Evolutionary conservation across 2,888 invertebrate species (phyloP).

Genomic region (Xylocampa areola): DNA sequence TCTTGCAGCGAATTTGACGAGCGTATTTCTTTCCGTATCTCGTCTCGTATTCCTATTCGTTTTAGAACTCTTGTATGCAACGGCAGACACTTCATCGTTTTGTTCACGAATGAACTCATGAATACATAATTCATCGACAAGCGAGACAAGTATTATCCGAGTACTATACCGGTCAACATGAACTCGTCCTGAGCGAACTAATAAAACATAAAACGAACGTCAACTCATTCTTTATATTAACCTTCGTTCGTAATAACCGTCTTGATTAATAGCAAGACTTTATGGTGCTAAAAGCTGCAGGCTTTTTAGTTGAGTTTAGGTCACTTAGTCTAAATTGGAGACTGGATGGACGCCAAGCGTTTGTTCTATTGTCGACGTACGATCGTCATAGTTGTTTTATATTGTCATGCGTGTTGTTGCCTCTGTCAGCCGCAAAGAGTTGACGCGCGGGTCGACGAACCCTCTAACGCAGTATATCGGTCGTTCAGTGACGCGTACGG

Average conservation of each 20-base stretch:
- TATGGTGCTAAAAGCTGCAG: conserved; percentile 52
- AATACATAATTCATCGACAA: conserved; percentile 29
- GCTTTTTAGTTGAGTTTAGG: conserved; percentile 68
- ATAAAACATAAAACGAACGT: conserved; percentile 44
- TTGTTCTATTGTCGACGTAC: conserved; percentile 83
- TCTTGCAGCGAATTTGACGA: neutral
- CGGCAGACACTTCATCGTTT: conserved; percentile 4
- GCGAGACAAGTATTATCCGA: conserved; percentile 36
- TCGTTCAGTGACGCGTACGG: conserved; percentile 69
- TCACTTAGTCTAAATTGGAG: conserved; percentile 82
- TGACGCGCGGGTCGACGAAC: conserved; percentile 78
- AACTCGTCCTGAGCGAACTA: conserved; percentile 40
- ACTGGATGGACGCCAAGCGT: conserved; percentile 85
- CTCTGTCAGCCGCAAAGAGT: conserved; percentile 66
- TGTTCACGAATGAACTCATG: conserved; percentile 12
- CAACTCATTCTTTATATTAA: conserved; percentile 36
- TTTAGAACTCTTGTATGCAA: conserved; percentile 3
- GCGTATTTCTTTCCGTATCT: neutral
- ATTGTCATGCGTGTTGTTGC: conserved; percentile 74
- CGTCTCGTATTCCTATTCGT: conserved; percentile 9
- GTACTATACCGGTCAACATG: conserved; percentile 23
- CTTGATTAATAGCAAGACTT: conserved; percentile 45
- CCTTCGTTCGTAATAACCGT: conserved; percentile 41
- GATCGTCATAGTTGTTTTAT: conserved; percentile 77
- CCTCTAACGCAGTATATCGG: conserved; percentile 71